Evolutionary conservation across 2,888 invertebrate species (phyloP), one percentile per base, ranked within the genome.

Genomic region (Trichopria drosophilae): DNA sequence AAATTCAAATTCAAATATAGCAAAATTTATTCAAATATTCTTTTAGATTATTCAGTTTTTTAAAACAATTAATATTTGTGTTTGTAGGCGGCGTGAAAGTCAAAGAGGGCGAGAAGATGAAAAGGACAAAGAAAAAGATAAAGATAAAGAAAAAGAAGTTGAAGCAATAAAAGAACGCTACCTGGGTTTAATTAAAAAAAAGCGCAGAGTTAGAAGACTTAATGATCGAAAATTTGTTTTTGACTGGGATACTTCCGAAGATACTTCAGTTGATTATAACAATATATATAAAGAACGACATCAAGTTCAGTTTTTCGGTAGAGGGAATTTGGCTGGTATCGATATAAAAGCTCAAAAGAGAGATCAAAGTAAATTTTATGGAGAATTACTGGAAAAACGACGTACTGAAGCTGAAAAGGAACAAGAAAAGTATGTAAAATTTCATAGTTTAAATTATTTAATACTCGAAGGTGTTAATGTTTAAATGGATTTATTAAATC

Each of bases 191-290:
- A 80, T 93, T 0, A 97, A 96, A 72, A 94, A 95, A 71, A 94
- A 94, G 69, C 83, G 96, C 10, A 80, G 97, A 50, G 93, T 96
- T 1, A 81, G 99, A 13, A 81, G 98, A 55, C 78, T 99, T 31
- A 99, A 99, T 77, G 99, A 99, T 72, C 82, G 98, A 12, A 99
- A 99, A 78, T 99, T 99, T 80, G 98, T 99, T 0, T 99, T 99
- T 76, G 99, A 99, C 77, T 99, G 99, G 99, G 99, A 99, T 78
- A 96, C 95, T 1, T 90, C 92, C 0, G 99, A 99, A 77, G 99
- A 99, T 69, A 99, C 99, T 0, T 94, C 96, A 3, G 87, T 89
- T 55, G 99, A 99, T 79, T 99, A 99, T 71, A 99, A 99, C 76
- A 85, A 87, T 53, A 79, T 99, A 16, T 99, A 99, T 71, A 98